Evolutionary conservation across 2,113 vertebrate genomes (phyloP), one percentile per base, ranked within the genome.

Genomic region (Cettia cetti): DNA sequence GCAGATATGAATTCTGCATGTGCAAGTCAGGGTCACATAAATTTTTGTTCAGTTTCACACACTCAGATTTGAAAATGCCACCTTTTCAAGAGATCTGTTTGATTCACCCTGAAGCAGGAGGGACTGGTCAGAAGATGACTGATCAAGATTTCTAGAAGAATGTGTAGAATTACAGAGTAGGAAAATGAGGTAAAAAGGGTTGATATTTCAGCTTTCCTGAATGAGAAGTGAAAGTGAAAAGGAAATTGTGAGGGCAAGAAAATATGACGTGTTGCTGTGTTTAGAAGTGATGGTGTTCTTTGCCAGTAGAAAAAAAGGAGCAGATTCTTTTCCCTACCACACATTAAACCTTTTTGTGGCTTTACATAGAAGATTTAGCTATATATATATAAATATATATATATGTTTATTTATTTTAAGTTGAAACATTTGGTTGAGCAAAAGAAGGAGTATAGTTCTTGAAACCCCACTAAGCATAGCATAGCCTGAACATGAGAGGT

Each of bases 171-270:
- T 56, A 42, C 11, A 69, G 63, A 77, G 31, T 1, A 66, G 18
- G 27, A 27, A 88, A 82, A 88, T 39, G 19, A 64, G 44, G 53
- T 28, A 10, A 61, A 61, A 92, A 86, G 3, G 15, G 15, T 4
- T 59, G 50, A 40, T 74, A 47, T 66, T 86, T 89, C 59, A 81
- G 35, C 39, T 90, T 88, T 76, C 54, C n/a, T 74, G 27, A 84
- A 40, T 7, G 22, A 76, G 77, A 88, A 90, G n/a, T 49, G 86
- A 94, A 95, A 93, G 54, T 54, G 79, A 90, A 96, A 92, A 90
- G 76, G 59, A 90, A 86, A 74, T 60, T 54, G 14, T 47, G 14
- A 82, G 47, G 61, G 27, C 52, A 93, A 78, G 84, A 91, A 94
- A 61, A 70, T 45, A 78, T 23, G 27, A 69, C n/a, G n/a, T 0